Conservation (phyloP, 2,888 invertebrate species). For the Autographa pulchrina region DNA sequence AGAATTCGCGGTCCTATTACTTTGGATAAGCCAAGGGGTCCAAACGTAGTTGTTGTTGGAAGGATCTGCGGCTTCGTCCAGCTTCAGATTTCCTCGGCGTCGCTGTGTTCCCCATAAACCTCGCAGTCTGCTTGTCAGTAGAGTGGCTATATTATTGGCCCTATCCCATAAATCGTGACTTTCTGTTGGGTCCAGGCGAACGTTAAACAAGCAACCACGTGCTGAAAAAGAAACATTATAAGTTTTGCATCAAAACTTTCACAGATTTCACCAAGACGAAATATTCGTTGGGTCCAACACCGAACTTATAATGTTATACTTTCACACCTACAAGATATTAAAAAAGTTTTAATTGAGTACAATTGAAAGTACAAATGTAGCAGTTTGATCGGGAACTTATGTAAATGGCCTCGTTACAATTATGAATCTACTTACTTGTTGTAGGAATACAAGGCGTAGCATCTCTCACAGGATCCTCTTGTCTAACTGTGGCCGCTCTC, state of each 20-base stretch:
- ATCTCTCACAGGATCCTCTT: slow-evolving; percentile 76
- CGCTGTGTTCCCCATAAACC: slow-evolving; percentile 85
- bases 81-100: slow-evolving; percentile 79
- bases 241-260: too few species aligned
- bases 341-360: too few species aligned
- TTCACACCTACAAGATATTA: too few species aligned
- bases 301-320: too few species aligned
- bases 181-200: slow-evolving; percentile 94
- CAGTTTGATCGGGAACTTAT: too few species aligned
- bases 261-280: too few species aligned
- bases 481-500: slow-evolving; percentile 72
- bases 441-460: slow-evolving; percentile 77
- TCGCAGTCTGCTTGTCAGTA: slow-evolving; percentile 81
- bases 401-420: too few species aligned
- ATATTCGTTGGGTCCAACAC: too few species aligned
- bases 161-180: slow-evolving; percentile 91
- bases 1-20: slow-evolving; percentile 25
- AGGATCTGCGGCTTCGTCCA: slow-evolving; percentile 91
- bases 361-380: too few species aligned
- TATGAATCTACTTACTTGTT: slow-evolving; percentile 72
- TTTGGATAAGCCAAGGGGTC: slow-evolving; percentile 89
- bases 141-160: slow-evolving; percentile 85
- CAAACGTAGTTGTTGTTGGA: slow-evolving; percentile 92
- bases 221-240: slow-evolving; percentile 73
- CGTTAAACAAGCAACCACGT: slow-evolving; percentile 93